Base-by-base conservation (phyloP, 1,140 invertebrate species). In the Archivesica marissinica region DNA sequence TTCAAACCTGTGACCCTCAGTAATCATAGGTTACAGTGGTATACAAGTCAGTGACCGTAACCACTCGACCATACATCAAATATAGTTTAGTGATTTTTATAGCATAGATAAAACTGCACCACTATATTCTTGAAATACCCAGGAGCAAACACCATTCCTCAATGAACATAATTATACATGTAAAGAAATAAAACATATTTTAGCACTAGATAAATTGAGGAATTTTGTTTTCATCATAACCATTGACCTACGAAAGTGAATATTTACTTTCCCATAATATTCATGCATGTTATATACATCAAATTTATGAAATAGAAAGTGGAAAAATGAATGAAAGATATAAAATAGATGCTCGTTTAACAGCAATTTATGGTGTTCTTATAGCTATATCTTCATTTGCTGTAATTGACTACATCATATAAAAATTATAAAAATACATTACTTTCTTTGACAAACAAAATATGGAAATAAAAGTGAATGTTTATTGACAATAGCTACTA, bases 401-500 rank as follows among this genome's bases (percentile, higher is more conserved):
- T 2, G 30, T 4, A n/a, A n/a, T 56, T 56, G 52, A 56, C 52
- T 23, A 23, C 52, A 72, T 72, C 13, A 52, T n/a, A 72, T 2
- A 50, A 3, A 72, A 17, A 72, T n/a, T 72, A 70, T 72, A 44
- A 50, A 72, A 47, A 44, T 47, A 17, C 50, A 44, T 25, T 72
- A 41, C 17, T 70, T 47, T 70, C 66, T 70, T 23, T 0, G 13
- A 50, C 35, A 52, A 17, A 30, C n/a, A 9, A 72, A 72, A 23
- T 44, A 23, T 33, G 4, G 41, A 30, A 50, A 72, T 72, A 72
- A 72, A 72, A 25, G 47, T 17, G 7, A 9, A 28, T 47, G 50
- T 72, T 72, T 72, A 72, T 72, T 72, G 41, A 33, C 44, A 59
- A n/a, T n/a, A n/a, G n/a, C n/a, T n/a, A n/a, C n/a, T n/a, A n/a